phyloP scores from a whole-genome alignment of 2,888 invertebrate genomes.

The Lithophane leautieri region DNA sequence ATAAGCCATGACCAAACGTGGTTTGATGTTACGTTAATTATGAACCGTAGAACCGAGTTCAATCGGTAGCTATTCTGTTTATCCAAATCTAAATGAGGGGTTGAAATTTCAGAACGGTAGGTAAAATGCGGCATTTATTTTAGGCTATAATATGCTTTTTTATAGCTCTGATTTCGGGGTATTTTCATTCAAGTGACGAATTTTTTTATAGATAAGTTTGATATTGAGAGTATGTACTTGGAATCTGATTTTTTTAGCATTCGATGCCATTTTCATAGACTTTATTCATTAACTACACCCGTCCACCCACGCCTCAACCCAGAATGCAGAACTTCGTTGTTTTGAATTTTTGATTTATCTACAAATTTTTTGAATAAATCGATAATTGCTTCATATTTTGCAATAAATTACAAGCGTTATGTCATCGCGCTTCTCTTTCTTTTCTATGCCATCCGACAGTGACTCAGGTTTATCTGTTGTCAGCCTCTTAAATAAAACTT shows the following conservation, averaged over 20 bases:
- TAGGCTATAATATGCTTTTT: not conserved
- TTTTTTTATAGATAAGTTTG: not conserved
- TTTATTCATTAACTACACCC: no score
- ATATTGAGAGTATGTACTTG: no score
- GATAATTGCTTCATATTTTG: no score
- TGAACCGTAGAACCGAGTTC: slow-evolving; percentile 43
- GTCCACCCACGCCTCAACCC: no score
- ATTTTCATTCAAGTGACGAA: not conserved
- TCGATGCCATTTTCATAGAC: no score
- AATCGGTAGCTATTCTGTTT: slow-evolving; percentile 39
- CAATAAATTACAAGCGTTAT: no score
- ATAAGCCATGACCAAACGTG: slow-evolving; percentile 36
- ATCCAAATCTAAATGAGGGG: slow-evolving; percentile 29
- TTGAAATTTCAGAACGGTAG: slow-evolving; percentile 10
- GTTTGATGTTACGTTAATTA: slow-evolving; percentile 49
- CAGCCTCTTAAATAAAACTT: not conserved
- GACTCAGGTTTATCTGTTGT: no score
- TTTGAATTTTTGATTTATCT: no score
- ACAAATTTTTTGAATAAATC: no score
- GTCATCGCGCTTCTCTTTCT: no score
- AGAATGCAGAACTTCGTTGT: no score
- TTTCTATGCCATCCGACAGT: no score
- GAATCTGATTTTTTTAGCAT: not conserved
- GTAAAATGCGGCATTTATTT: not conserved
- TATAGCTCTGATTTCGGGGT: not conserved